Base-by-base conservation (phyloP, 1,140 invertebrate genomes). In the Steinernema khuongi region DNA sequence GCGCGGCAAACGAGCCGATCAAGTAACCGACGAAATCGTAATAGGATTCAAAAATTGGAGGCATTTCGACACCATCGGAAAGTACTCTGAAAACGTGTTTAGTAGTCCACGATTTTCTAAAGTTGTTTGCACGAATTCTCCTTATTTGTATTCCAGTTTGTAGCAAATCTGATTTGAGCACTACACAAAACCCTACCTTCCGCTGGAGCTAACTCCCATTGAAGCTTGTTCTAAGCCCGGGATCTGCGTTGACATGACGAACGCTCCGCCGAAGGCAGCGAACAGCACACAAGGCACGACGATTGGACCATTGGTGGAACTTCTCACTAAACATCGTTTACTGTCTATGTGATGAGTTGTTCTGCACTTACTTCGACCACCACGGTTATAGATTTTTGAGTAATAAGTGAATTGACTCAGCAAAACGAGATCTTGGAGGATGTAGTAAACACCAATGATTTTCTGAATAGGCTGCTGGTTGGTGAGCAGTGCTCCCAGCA, bases 401-500 rank as follows among this genome's bases (percentile, higher is more conserved):
- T 84, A 84, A 67, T 84, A 84, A 22, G 77, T 68, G 67, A 74
- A 84, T 69, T 84, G 83, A 1, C 72, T 68, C 33, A 85, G 70
- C 0, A 84, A 60, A 31, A 80, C 75, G 29, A 85, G 76, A 73
- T 84, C 83, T 74, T 84, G 83, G n/a, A 83, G 19, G 36, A 84
- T 84, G 71, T 85, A 84, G 71, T 84, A 84, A 28, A 84, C 84
- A 1, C 79, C 84, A 33, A 85, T 85, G 32, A 83, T 81, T 67
- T 83, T 81, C 69, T 84, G 83, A 18, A 84, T 79, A 17, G 84
- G 83, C 41, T 83, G 81, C 71, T 85, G 83, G 74, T 85, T 79
- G 11, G 83, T 85, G 4, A 84, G 67, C 22, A 84, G 68, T 2
- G 84, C 82, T 43, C 84, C 84, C 31, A 85, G 44, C 83, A 84